phyloP scores from a whole-genome alignment of 2,797 vertebrate genomes.

The Eulemur albifrons region DNA sequence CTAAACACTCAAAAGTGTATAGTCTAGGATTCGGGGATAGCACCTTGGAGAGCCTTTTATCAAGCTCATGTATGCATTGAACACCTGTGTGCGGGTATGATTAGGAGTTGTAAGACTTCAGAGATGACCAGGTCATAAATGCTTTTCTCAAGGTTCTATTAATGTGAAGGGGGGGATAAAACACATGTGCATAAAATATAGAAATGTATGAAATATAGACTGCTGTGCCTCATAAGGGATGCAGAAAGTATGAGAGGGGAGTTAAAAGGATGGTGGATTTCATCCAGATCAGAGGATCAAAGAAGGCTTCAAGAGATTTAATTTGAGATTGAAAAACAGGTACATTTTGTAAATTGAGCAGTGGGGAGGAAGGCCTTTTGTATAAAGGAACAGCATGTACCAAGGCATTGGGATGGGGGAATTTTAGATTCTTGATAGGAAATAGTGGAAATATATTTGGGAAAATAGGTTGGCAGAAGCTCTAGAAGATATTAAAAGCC shows the following conservation, averaged over 20 bases:
- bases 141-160: background rate
- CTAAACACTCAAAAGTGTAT: background rate
- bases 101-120: background rate
- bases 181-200: background rate
- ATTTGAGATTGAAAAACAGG: background rate
- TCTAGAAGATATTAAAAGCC: background rate
- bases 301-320: background rate
- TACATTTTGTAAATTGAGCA: background rate
- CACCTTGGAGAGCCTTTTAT: background rate
- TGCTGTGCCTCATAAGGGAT: background rate
- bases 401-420: background rate
- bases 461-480: background rate
- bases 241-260: background rate
- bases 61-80: fast-evolving
- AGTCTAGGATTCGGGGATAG: background rate
- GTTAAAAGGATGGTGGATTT: background rate
- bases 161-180: background rate
- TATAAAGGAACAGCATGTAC: background rate
- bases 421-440: background rate
- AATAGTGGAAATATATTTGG: background rate
- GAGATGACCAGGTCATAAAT: background rate
- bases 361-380: background rate
- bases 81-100: background rate
- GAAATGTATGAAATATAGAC: background rate
- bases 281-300: background rate